Base-by-base conservation (phyloP, 2,888 invertebrate genomes). In the Platycheirus rosarum region DNA sequence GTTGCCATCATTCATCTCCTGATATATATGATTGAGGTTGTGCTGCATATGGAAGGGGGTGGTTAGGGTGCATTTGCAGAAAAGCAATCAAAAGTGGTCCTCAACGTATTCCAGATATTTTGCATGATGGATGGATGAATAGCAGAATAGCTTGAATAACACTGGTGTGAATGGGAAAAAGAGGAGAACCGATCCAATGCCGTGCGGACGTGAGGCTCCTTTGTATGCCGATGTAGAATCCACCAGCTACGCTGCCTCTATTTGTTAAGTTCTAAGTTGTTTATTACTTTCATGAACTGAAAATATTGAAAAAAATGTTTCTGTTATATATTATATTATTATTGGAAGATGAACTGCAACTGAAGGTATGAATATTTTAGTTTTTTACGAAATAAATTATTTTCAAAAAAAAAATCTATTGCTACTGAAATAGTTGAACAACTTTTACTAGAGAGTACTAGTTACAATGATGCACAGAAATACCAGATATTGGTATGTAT, bases 91-190 rank as follows among this genome's bases (percentile, higher is more conserved):
- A 80, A 80, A 80, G 80, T 71, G 48, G 70, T 76, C 37, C 76
- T 76, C 76, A 70, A 75, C 60, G 80, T 80, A 80, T 76, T 80
- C 76, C 76, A 80, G 80, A 80, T 80, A 80, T 80, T 80, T 79
- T 70, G 62, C 66, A 71, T 70, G 69, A 48, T 26, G 44, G 44
- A 44, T 42, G 16, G 46, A 80, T 75, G 79, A 69, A 78, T 78
- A 60, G 76, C 65, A 63, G 55, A 69, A 69, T 76, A 55, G 63
- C 48, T 55, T 53, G 76, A 60, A 71, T 76, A 76, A 80, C 80
- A 75, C 65, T 46, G 40, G 49, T 18, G 40, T 49, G 29, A 18
- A n/a, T 51, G 29, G 7, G 57, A n/a, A 9, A 29, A 8, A 8
- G 11, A 8, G 46, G 40, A 37, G 32, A 29, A 20, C 37, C 35